Conservation (phyloP, 2,797 vertebrate genomes). For the Anguilla megastoma region DNA sequence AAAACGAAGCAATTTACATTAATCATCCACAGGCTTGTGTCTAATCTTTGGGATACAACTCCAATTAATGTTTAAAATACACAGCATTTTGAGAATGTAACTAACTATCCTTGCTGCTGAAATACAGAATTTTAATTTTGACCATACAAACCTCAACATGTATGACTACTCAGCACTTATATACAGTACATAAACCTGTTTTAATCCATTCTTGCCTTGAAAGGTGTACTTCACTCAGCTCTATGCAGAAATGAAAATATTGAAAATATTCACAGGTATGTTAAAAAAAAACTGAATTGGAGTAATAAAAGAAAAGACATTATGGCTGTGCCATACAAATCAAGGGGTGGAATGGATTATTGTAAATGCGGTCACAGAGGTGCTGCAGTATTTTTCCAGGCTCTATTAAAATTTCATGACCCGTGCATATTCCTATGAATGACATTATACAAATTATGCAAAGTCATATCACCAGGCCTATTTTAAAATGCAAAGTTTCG, state of each 20-base stretch:
- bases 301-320: neutral
- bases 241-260: neutral
- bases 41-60: neutral
- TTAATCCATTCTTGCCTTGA: neutral
- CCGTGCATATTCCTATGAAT: slow-evolving; percentile 76
- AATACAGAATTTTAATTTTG: neutral
- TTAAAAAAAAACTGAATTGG: slow-evolving; percentile 9
- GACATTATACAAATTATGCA: slow-evolving; percentile 81
- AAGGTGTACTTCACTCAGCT: neutral
- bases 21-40: neutral
- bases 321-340: neutral
- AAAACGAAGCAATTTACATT: neutral
- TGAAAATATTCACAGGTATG: neutral
- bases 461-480: slow-evolving; percentile 75
- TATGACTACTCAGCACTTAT: neutral
- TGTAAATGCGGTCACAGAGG: slow-evolving; percentile 61
- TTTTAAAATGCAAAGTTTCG: slow-evolving; percentile 66
- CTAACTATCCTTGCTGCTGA: neutral
- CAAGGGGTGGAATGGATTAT: slow-evolving; percentile 46
- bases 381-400: slow-evolving; percentile 68
- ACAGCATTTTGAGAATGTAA: neutral
- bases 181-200: neutral
- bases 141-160: neutral
- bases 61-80: neutral
- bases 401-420: slow-evolving; percentile 78